Evolutionary conservation across 2,797 vertebrate genomes (phyloP), one percentile per base, ranked within the genome.

Genomic region (Onychomys leucogaster): DNA sequence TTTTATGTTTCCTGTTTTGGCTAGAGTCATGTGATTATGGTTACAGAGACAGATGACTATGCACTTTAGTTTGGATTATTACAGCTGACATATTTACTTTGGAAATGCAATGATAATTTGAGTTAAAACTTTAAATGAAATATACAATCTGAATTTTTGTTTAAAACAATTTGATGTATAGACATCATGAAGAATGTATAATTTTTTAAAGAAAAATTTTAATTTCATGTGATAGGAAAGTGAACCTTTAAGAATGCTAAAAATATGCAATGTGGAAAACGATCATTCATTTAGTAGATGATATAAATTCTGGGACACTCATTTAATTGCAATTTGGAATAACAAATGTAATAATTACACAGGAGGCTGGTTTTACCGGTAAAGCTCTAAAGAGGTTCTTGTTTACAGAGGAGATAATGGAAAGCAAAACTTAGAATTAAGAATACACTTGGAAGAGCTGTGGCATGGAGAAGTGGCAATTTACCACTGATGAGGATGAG

Each of bases 51-150:
- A 46, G 21, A 69, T 92, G 85, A 86, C 65, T 46, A 75, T 77
- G 41, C 92, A 6, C 71, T 88, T 5, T 59, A 90, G 90, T 89
- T 46, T 96, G 32, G 5, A 41, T 95, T 73, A 81, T 88, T 88
- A 57, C 0, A 78, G 23, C 55, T 95, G 12, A 84, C 93, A 91
- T 5, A 85, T 9, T 71, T 89, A 95, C 59, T 67, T 8, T 80
- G 10, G 21, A 89, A 88, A 21, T 21, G 75, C n/a, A 61, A 37
- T 46, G 19, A 93, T 78, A 96, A 85, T 86, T 1, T 27, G 10
- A 65, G 49, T 37, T 92, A 57, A 90, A 92, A 65, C 7, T 91
- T 94, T 95, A 13, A 90, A 81, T 84, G 92, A 94, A 90, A 76
- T 86, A 75, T 43, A 63, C n/a, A 75, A 80, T 63, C 13, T 93